Percentiles rank a stretch among this genome's conserved stretches.
These are phyloP conservation scores for Agriopis leucophaearia DNA, from an alignment of 2,888 invertebrate species.

Conservation along the genomic window DNA sequence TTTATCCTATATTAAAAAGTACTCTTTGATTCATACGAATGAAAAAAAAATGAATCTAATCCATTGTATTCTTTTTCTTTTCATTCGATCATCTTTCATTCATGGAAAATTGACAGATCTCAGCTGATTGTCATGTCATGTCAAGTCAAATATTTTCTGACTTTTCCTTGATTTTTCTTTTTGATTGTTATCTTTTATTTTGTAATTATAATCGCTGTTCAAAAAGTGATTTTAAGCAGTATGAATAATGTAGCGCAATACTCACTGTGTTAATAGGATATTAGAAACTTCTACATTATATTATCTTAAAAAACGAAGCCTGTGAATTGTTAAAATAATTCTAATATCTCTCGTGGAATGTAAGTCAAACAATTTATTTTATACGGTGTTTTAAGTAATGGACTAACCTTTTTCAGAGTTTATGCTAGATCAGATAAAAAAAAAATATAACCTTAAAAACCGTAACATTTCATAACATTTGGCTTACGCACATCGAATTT, in stretches of 20 bases:
- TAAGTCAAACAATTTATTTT: not conserved
- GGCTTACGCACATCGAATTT: not conserved
- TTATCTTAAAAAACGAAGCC: not conserved
- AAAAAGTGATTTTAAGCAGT: not conserved
- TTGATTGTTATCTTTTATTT: not conserved
- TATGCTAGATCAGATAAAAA: not conserved
- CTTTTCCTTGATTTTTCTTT: not conserved
- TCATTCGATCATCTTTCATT: no score
- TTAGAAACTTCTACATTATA: not conserved
- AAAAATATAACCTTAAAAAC: constrained; percentile 1
- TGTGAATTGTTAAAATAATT: not conserved
- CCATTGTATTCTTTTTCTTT: not conserved
- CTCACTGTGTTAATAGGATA: not conserved
- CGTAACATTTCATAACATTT: not conserved
- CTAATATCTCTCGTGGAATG: not conserved
- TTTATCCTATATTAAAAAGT: no score
- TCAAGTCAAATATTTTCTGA: not conserved
- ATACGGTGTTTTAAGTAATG: not conserved
- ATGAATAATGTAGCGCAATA: not conserved
- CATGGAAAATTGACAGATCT: no score
- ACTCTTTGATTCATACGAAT: no score
- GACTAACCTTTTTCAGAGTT: not conserved
- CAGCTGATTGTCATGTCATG: constrained; percentile 1
- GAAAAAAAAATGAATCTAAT: not conserved
- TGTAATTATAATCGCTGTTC: not conserved